phyloP scores from a whole-genome alignment of 2,888 invertebrate genomes.

The Oscheius sp. region DNA sequence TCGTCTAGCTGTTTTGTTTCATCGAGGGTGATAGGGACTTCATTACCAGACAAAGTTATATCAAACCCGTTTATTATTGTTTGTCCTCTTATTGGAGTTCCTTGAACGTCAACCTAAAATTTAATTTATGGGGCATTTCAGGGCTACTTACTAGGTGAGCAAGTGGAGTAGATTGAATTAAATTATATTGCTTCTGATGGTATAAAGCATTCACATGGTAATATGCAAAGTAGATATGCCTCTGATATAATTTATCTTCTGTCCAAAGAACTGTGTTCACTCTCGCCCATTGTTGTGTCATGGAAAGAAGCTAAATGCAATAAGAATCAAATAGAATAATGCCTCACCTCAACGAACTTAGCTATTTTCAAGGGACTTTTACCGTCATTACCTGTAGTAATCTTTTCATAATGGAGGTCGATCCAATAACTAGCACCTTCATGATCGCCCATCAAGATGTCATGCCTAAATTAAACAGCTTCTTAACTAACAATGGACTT shows the following conservation, averaged over 20 bases:
- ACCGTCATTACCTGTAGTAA: not conserved
- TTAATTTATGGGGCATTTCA: not conserved
- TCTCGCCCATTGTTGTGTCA: slow-evolving; percentile 20
- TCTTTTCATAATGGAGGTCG: slow-evolving; percentile 20
- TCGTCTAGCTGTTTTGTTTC: not conserved
- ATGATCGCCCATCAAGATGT: slow-evolving; percentile 19
- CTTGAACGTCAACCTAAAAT: slow-evolving; percentile 2
- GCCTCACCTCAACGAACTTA: slow-evolving; percentile 16
- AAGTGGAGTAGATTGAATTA: slow-evolving; percentile 4
- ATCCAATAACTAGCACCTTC: slow-evolving; percentile 23
- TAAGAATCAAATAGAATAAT: not conserved
- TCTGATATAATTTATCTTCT: not conserved
- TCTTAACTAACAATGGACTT: not conserved
- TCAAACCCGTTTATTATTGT: slow-evolving; percentile 7
- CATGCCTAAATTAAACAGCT: not conserved
- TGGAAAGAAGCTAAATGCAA: slow-evolving; percentile 7
- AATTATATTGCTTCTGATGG: slow-evolving; percentile 24
- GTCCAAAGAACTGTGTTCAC: slow-evolving; percentile 10
- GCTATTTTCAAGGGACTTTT: slow-evolving; percentile 22
- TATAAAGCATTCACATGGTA: slow-evolving; percentile 49
- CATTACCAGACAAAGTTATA: slow-evolving; percentile 8
- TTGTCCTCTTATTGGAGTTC: slow-evolving; percentile 6
- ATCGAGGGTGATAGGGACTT: not conserved
- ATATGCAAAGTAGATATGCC: slow-evolving; percentile 54
- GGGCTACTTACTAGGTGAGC: slow-evolving; percentile 11